Percentiles rank a stretch among this genome's conserved stretches.
Conservation (phyloP, 2,797 vertebrate genomes). For the Heterohyrax brucei region DNA sequence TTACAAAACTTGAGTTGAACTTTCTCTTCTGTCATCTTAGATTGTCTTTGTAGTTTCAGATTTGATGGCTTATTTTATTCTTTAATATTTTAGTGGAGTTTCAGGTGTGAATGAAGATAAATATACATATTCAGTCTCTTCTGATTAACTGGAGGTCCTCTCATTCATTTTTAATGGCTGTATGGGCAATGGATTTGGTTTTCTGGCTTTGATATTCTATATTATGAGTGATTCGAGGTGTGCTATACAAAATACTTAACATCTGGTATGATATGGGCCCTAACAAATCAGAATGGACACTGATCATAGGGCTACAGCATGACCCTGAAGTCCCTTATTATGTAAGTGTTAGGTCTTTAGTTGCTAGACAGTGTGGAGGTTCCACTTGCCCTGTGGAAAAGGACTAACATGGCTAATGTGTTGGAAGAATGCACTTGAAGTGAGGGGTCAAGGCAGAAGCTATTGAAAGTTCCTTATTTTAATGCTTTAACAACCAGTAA, state of each 20-base stretch:
- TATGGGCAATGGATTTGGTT: neutral
- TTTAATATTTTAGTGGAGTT: constrained; percentile 59
- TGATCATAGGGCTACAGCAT: neutral
- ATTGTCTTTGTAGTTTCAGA: constrained; percentile 59
- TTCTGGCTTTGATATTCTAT: neutral
- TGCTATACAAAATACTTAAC: constrained; percentile 48
- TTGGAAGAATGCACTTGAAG: neutral
- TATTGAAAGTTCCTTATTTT: neutral
- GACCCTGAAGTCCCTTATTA: neutral
- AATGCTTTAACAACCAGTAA: neutral
- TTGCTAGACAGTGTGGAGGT: neutral
- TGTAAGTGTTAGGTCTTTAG: neutral
- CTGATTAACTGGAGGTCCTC: neutral
- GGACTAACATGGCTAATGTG: neutral
- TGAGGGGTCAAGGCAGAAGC: constrained; percentile 15
- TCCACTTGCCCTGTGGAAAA: neutral
- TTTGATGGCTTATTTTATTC: constrained; percentile 48
- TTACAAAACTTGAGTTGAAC: constrained; percentile 66
- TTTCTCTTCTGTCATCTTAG: constrained; percentile 68
- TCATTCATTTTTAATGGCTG: constrained; percentile 55
- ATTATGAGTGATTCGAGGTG: neutral
- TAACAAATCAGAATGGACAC: neutral
- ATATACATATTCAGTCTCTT: neutral
- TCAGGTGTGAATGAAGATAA: constrained; percentile 38
- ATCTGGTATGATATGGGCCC: neutral